Conservation (phyloP, 2,113 vertebrate species). For the Pelusios castaneus region DNA sequence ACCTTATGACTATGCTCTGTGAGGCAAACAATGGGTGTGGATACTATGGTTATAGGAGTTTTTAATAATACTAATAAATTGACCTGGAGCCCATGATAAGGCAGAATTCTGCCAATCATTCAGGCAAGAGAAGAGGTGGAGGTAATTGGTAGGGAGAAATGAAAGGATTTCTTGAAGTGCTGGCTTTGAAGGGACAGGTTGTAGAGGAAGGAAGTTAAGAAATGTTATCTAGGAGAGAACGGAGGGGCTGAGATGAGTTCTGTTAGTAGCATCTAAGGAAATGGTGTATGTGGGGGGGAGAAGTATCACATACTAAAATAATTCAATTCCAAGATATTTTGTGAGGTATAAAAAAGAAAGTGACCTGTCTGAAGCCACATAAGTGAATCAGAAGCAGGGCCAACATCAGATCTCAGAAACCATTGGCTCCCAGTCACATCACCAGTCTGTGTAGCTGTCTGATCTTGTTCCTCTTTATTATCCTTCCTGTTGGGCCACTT, state of each 20-base stretch:
- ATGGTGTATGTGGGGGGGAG: not conserved
- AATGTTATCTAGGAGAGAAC: not conserved
- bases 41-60: not conserved
- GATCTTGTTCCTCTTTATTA: not conserved
- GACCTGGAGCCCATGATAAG: not conserved
- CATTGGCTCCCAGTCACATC: no score
- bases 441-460: not conserved
- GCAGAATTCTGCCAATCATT: fast-evolving
- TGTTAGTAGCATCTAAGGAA: not conserved
- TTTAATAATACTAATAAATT: not conserved
- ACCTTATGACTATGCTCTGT: not conserved
- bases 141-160: not conserved
- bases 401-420: no score
- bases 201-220: not conserved
- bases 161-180: not conserved
- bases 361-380: no score
- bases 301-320: not conserved
- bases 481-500: not conserved
- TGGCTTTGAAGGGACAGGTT: not conserved
- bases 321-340: not conserved
- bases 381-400: no score
- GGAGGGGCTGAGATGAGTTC: not conserved
- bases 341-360: not conserved
- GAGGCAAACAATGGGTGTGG: not conserved
- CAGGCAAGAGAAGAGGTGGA: not conserved